Evolutionary conservation across 2,797 vertebrate genomes (phyloP), one percentile per base, ranked within the genome.

Genomic region (Salmo trutta): DNA sequence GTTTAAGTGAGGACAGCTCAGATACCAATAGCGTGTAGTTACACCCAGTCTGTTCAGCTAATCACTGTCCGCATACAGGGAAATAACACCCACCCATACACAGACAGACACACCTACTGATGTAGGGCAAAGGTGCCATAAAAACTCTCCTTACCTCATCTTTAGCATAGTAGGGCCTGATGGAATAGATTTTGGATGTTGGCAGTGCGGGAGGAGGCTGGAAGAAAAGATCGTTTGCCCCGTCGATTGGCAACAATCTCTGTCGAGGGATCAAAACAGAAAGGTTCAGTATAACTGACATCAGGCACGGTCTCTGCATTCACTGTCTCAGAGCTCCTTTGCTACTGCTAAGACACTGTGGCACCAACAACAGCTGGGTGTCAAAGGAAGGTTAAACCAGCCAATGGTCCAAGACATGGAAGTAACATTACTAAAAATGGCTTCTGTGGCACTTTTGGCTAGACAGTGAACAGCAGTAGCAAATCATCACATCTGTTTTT

Each of bases 211-310:
- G 98, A 83, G 98, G 98, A 79, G 98, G 98, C 87, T 99, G 98
- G 95, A 96, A 98, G 96, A 99, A 99, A 91, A 99, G 98, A 95
- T 99, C 98, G 93, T 99, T 98, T 97, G 98, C 98, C 88, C 95
- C 98, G 80, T 99, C 98, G 92, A 99, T 99, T 95, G 98, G 98
- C 95, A 99, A 96, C 93, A 99, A 97, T 91, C 98, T 96, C 98
- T 99, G 97, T 95, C 59, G 59, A 12, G 59, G 91, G 91, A 90
- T 87, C 94, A 96, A 96, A 94, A 91, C 67, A 94, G 89, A 95
- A 85, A 85, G 75, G 77, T 89, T 95, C 69, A 89, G 90, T 88
- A 83, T 77, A 24, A 86, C 81, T 83, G 84, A 75, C 54, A 47
- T 80, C 77, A 24, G 47, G 79, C 74, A 15, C 33, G 6, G 1